Conservation (phyloP, 2,888 invertebrate genomes). For the Apamea sordens region DNA sequence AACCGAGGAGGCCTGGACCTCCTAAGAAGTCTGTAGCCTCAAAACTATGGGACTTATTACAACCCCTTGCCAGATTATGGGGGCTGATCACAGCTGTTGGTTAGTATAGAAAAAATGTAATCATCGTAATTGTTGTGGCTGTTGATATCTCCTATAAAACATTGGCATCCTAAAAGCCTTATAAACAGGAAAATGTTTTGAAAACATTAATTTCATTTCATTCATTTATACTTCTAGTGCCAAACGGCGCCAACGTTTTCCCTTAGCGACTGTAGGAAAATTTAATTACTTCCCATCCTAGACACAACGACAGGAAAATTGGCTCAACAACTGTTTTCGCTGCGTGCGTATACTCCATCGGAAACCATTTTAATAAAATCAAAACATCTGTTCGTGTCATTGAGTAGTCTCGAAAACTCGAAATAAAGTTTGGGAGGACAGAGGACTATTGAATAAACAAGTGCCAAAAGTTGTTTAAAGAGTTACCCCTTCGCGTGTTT, state of each 20-base stretch:
- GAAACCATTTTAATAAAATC: conserved; percentile 39
- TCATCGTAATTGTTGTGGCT: not conserved
- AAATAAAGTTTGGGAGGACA: conserved; percentile 44
- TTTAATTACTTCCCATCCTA: conserved; percentile 14
- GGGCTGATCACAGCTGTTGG: conserved; percentile 86
- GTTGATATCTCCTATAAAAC: not conserved
- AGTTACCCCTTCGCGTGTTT: conserved; percentile 19
- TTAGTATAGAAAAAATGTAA: conserved; percentile 67
- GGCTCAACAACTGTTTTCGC: conserved; percentile 17
- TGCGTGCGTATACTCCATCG: not conserved
- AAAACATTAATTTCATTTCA: not conserved
- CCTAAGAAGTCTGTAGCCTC: conserved; percentile 81
- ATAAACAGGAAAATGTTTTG: not conserved
- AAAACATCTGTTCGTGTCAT: conserved; percentile 49
- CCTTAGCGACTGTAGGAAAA: conserved; percentile 15
- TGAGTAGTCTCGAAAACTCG: conserved; percentile 34
- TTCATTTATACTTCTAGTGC: not conserved
- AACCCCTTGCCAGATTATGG: conserved; percentile 87
- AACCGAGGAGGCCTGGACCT: conserved; percentile 72
- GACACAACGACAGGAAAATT: conserved; percentile 19
- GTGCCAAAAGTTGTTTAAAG: conserved; percentile 49
- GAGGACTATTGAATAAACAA: conserved; percentile 39
- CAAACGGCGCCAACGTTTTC: conserved; percentile 1
- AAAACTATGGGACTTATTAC: conserved; percentile 85
- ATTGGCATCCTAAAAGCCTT: not conserved